A percentile compares a stretch with the other conserved stretches of the same genome.
These are phyloP conservation scores for Sphecodes monilicornis DNA, from an alignment of 2,888 invertebrate genomes.

Conservation along the genomic window DNA sequence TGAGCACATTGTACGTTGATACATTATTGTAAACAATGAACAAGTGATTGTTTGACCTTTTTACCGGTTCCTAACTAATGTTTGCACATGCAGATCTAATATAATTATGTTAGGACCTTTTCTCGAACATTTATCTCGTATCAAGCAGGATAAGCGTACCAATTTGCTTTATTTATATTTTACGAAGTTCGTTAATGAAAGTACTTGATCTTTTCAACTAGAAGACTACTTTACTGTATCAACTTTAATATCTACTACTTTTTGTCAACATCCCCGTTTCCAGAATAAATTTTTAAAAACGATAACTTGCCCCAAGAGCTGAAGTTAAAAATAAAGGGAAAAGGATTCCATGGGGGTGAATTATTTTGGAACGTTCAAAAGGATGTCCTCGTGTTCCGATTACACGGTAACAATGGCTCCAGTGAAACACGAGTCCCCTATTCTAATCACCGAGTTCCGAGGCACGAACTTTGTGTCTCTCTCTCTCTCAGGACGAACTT, in stretches of 20 bases:
- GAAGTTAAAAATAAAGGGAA: background rate
- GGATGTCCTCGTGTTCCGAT: background rate
- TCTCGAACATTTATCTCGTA: no score
- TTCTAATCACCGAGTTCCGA: background rate
- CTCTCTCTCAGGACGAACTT: conserved; percentile 32
- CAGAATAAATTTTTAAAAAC: background rate
- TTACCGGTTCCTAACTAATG: no score
- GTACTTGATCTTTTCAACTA: background rate
- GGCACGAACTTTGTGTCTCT: background rate
- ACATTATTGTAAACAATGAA: no score
- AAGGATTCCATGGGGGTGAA: background rate
- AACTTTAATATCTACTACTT: background rate
- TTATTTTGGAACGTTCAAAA: background rate
- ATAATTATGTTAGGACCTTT: no score
- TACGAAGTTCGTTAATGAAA: no score
- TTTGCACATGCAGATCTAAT: no score
- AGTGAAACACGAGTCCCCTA: conserved; percentile 1
- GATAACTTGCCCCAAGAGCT: background rate
- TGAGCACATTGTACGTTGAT: background rate
- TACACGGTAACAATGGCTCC: background rate
- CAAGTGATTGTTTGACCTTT: no score
- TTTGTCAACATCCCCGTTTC: background rate
- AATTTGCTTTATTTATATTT: no score
- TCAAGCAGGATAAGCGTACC: no score
- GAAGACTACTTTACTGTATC: background rate